Evolutionary conservation across 1,140 invertebrate genomes (phyloP), one percentile per base, ranked within the genome.

Genomic region (Aleiodes sp.): DNA sequence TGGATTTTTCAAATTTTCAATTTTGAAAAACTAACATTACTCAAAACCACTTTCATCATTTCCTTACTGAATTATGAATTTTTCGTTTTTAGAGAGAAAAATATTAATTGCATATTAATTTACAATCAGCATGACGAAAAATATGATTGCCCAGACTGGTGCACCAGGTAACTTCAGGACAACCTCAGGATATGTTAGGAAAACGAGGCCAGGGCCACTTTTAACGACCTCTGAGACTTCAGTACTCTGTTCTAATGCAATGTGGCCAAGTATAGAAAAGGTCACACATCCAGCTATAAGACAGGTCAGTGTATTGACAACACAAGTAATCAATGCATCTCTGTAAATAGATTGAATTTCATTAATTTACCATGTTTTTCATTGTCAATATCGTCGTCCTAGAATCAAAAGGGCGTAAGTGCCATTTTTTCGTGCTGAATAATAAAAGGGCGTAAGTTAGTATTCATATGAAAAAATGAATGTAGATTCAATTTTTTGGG

Each of bases 111-210:
- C n/a, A 10, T 31, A 21, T 14, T 26, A 21, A 69, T 60, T 87
- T 83, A 90, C 90, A 78, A 91, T 80, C 2, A 91, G 80, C 90
- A 92, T 91, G 62, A 89, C 74, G 81, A 91, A 92, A 80, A 91
- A 91, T 28, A 89, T 87, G 10, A 86, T 81, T 1, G 90, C 87
- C 91, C 91, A 91, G 56, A 90, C 77, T 2, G 89, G 84, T 9
- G 90, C 87, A 21, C 89, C 89, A 1, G 90, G 90, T 33, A 92
- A 80, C 76, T 90, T 88, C 0, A 91, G 76, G 19, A 92, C 90
- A 52, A 90, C 91, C 79, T 91, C 89, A 0, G 90, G 91, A 82
- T 92, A 91, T 2, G 90, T 90, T 31, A 92, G 86, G 74, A 92
- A 92, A 19, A 91, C 90, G 2, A 92, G 80, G 12, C 91, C 91